A percentile compares a stretch with the other conserved stretches of the same genome.
Conservation (phyloP, 1,140 invertebrate genomes). For the Atta texana region DNA sequence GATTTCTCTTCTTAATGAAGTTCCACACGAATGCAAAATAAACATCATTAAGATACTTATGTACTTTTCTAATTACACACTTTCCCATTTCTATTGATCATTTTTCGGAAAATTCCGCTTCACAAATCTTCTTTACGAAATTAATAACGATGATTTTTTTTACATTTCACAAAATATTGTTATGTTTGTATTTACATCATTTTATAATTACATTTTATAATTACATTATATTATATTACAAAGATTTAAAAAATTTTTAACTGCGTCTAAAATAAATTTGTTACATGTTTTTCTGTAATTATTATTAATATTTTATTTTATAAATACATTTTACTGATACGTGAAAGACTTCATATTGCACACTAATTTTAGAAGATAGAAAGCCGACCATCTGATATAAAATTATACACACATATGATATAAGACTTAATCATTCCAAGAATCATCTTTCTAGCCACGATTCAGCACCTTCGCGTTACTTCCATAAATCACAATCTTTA, state of each 20-base stretch:
- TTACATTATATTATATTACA: not conserved
- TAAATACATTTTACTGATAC: not conserved
- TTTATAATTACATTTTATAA: too few relatives aligned
- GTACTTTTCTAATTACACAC: slow-evolving; percentile 39
- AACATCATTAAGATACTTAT: slow-evolving; percentile 39
- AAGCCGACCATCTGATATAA: not conserved
- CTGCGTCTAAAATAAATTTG: not conserved
- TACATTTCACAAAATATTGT: not conserved
- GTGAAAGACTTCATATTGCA: not conserved
- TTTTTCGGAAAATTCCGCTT: slow-evolving; percentile 22
- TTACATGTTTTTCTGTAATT: not conserved
- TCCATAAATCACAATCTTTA: not conserved
- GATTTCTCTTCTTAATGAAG: slow-evolving; percentile 63
- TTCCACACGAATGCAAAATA: slow-evolving; percentile 44
- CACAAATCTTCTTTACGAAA: not conserved
- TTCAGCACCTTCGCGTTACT: not conserved
- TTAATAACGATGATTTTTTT: not conserved
- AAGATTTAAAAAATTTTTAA: not conserved
- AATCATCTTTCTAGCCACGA: slow-evolving; percentile 12
- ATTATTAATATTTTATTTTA: slow-evolving; percentile 1
- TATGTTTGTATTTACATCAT: not conserved
- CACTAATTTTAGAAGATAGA: not conserved
- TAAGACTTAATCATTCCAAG: slow-evolving; percentile 17
- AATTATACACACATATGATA: not conserved
- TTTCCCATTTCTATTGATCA: slow-evolving; percentile 47